phyloP scores from a whole-genome alignment of 2,888 invertebrate genomes.

The Diadegma fenestrale region DNA sequence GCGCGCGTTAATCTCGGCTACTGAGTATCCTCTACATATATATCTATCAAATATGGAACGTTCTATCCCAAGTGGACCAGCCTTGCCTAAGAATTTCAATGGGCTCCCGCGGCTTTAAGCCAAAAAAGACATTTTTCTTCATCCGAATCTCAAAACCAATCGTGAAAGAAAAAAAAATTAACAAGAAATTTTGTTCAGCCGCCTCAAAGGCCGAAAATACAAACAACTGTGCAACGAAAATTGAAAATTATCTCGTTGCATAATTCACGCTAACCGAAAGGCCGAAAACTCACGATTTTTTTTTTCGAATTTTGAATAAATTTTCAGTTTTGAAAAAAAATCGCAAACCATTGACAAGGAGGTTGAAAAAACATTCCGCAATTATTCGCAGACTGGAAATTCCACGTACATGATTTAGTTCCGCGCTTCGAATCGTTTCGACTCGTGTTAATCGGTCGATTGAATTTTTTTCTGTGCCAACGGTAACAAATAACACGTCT shows the following conservation, averaged over 20 bases:
- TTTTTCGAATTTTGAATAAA: not conserved
- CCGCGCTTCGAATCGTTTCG: not conserved
- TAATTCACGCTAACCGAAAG: not conserved
- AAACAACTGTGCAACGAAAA: not conserved
- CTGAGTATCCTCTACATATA: slow-evolving; percentile 9
- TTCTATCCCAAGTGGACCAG: slow-evolving; percentile 14
- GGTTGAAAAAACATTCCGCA: not conserved
- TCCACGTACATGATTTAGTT: not conserved
- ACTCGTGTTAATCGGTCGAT: slow-evolving; percentile 16
- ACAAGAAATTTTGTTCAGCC: not conserved
- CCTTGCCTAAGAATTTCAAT: not conserved
- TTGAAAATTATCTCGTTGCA: not conserved
- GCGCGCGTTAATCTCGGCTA: slow-evolving; percentile 44
- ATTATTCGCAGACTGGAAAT: not conserved
- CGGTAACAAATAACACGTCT: slow-evolving; percentile 42
- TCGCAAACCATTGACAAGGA: not conserved
- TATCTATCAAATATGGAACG: not conserved
- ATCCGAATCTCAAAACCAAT: not conserved
- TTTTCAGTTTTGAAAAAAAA: not conserved
- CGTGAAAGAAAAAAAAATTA: not conserved
- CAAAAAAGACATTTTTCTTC: not conserved
- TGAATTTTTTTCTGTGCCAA: slow-evolving; percentile 24
- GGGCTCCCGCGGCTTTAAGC: not conserved
- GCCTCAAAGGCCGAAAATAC: too few relatives aligned
- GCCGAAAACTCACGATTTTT: not conserved